These are phyloP conservation scores for Anabas testudineus DNA, from an alignment of 2,797 vertebrate genomes.

Conservation along the genomic window DNA sequence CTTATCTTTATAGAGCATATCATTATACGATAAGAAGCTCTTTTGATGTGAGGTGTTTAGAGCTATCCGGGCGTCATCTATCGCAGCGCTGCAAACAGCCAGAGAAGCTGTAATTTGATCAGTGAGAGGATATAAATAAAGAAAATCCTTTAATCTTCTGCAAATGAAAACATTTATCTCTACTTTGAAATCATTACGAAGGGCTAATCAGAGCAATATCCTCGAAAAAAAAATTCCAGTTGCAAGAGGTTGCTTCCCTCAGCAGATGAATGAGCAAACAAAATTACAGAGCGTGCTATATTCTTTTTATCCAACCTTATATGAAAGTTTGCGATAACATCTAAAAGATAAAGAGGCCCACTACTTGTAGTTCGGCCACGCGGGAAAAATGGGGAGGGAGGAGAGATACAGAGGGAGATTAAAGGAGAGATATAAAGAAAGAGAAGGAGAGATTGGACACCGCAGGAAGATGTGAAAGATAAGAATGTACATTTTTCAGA, in stretches of 20 bases:
- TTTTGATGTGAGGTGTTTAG: constrained; percentile 76
- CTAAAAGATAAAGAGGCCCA: constrained; percentile 68
- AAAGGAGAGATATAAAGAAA: constrained; percentile 49
- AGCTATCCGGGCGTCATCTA: constrained; percentile 58
- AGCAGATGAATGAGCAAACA: constrained; percentile 59
- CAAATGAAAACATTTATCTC: constrained; percentile 81
- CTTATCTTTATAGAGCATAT: constrained; percentile 69
- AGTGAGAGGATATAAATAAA: constrained; percentile 70
- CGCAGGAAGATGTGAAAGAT: constrained; percentile 68
- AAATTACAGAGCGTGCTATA: constrained; percentile 53
- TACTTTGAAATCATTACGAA: constrained; percentile 76
- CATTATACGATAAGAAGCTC: constrained; percentile 63
- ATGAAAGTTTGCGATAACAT: constrained; percentile 74
- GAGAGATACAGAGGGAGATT: constrained; percentile 62
- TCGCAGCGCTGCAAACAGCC: constrained; percentile 53
- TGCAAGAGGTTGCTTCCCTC: constrained; percentile 33
- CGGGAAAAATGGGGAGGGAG: constrained; percentile 47
- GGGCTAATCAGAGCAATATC: constrained; percentile 73
- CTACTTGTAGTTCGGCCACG: constrained; percentile 63
- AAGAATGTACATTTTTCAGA: constrained; percentile 60
- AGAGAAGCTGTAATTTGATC: constrained; percentile 76
- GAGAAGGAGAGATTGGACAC: constrained; percentile 51
- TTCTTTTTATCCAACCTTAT: constrained; percentile 67
- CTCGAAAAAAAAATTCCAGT: constrained; percentile 43
- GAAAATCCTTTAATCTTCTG: constrained; percentile 79